Base-by-base conservation (phyloP, 2,888 invertebrate genomes). In the Elaeidobius kamerunicus region DNA sequence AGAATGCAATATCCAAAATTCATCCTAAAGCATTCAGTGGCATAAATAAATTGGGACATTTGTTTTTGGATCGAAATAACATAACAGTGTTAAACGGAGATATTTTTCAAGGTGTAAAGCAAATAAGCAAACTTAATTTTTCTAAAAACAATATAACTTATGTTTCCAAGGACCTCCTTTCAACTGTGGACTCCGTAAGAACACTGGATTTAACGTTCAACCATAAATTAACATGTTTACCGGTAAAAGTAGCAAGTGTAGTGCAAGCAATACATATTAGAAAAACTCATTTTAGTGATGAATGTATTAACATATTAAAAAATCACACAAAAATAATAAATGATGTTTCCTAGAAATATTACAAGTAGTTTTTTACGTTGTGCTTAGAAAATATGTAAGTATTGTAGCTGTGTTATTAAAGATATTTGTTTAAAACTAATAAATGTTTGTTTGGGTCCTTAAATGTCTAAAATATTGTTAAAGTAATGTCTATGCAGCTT, bases 1-100 rank as follows among this genome's bases (percentile, higher is more conserved):
- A 63, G 44, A 67, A 67, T 42, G 55, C 55, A 30, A 62, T 67
- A 19, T 48, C 52, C 2, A 43, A 51, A 1, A 56, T 67, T 2
- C 45, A 61, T 28, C 55, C 58, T 1, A 40, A 52, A 3, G 61
- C 65, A 1, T 62, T 67, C 15, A 19, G 49, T 9, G 62, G 60
- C 1, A 14, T 67, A 14, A 56, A 49, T 11, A 51, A 57, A 16
- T 40, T 66, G 16, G 57, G 62, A 15, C 60, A 66, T 40, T 50
- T 67, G 20, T 65, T 58, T 56, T 44, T 67, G 28, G 66, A 66
- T 43, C 53, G 66, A 20, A 67, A 67, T 46, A 52, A 60, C 7
- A 23, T 67, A 3, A 40, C 34, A 12, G 52, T 61, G 15, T 40
- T 67, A 12, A 54, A 60, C 7, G 54, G 48, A 6, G 39, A 38